These are phyloP conservation scores for Hepsetus odoe DNA, from an alignment of 2,113 vertebrate genomes.

Conservation along the genomic window DNA sequence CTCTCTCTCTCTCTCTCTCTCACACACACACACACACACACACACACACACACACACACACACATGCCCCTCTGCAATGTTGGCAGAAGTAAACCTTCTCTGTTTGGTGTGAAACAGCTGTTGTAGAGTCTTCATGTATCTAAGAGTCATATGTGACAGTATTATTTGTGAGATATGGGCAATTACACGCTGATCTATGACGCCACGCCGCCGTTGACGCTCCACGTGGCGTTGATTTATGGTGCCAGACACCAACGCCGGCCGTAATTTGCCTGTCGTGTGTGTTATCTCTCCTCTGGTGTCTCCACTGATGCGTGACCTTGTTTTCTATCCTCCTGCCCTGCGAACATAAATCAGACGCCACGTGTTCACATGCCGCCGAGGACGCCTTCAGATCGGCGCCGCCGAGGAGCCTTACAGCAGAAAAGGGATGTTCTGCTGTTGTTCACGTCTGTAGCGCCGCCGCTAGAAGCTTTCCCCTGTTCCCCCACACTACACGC, in stretches of 20 bases:
- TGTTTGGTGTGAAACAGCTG: not conserved
- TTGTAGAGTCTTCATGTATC: not conserved
- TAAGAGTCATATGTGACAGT: not conserved
- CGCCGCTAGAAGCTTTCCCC: too few species aligned
- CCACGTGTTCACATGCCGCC: not conserved
- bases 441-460: too few species aligned
- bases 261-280: not conserved
- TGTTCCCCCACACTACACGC: too few species aligned
- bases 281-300: not conserved
- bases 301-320: not conserved
- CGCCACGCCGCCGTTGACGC: not conserved
- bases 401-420: too few species aligned
- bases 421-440: too few species aligned
- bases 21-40: slow-evolving; percentile 6
- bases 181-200: not conserved
- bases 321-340: not conserved
- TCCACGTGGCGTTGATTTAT: not conserved
- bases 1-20: too few species aligned
- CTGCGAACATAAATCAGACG: not conserved
- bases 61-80: too few species aligned
- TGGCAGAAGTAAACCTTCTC: not conserved
- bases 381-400: too few species aligned
- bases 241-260: not conserved
- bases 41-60: not conserved
- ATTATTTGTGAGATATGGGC: not conserved